Base-by-base conservation (phyloP, 2,888 invertebrate genomes). In the Hirtodrosophila alboralis region DNA sequence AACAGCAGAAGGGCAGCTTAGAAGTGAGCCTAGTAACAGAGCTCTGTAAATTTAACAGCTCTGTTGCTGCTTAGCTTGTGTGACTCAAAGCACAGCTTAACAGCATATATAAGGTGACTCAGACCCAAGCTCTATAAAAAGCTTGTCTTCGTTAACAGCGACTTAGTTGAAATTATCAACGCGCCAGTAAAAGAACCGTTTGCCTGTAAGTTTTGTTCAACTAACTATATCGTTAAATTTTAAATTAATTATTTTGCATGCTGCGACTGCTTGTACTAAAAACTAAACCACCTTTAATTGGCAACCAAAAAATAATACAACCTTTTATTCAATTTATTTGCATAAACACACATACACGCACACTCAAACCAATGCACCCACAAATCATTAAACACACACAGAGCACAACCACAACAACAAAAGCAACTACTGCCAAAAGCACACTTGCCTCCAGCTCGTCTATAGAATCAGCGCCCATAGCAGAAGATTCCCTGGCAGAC, bases 401-500 rank as follows among this genome's bases (percentile, higher is more conserved):
- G 78, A 44, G 59, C 49, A 71, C 80, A 16, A 52, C 51, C 33
- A 31, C 56, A 47, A 47, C 52, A 51, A 70, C 63, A 57, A 63
- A 40, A 51, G 36, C 51, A 52, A 75, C 66, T 56, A 67, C 69
- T 48, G 43, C 45, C 12, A 47, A 62, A 54, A 72, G 47, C 57
- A 60, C 58, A 65, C 40, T 69, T 65, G 68, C 57, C 57, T 62
- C 40, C 60, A 67, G 54, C 41, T 63, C 51, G 44, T 37, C 37
- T 16, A 3, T 44, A 38, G 52, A 36, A 56, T 51, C n/a, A n/a
- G n/a, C n/a, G n/a, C n/a, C 64, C 53, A 59, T 30, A 52, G 37
- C 37, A 33, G 54, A 59, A 68, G 86, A 87, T 75, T 75, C 78
- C 54, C 74, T 75, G 54, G 78, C 86, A 75, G 86, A 84, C 63